phyloP scores from a whole-genome alignment of 2,797 vertebrate species.

The Saxicola maurus region DNA sequence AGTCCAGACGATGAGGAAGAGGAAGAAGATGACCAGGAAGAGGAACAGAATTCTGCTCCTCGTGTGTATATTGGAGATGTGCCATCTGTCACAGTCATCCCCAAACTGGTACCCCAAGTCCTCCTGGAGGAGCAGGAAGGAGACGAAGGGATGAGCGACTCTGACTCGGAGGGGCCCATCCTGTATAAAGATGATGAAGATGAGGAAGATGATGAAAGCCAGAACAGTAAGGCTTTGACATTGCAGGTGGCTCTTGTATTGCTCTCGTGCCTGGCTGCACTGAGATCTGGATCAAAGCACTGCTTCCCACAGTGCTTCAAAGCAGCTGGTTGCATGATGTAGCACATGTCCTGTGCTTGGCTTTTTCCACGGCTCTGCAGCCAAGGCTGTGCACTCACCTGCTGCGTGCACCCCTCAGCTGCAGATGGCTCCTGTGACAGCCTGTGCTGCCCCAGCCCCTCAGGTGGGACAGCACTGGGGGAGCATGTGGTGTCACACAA shows the following conservation, averaged over 20 bases:
- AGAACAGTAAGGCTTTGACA: slow-evolving; percentile 69
- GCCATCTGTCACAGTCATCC: slow-evolving; percentile 80
- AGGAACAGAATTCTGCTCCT: slow-evolving; percentile 73
- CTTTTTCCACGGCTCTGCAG: not conserved
- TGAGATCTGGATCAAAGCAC: not conserved
- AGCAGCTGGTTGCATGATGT: not conserved
- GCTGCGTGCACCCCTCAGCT: not conserved
- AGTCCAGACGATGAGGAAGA: slow-evolving; percentile 96
- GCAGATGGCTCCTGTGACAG: not conserved
- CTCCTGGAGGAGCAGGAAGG: slow-evolving; percentile 80
- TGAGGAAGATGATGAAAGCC: slow-evolving; percentile 84
- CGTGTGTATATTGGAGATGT: slow-evolving; percentile 79
- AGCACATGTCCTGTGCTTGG: not conserved
- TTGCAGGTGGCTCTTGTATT: not conserved
- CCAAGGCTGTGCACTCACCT: not conserved
- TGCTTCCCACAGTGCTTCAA: not conserved
- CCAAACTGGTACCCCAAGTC: slow-evolving; percentile 73
- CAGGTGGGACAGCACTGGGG: not conserved
- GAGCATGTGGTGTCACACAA: not conserved
- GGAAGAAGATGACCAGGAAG: slow-evolving; percentile 82
- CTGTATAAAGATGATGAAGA: slow-evolving; percentile 91
- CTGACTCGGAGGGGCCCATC: slow-evolving; percentile 87
- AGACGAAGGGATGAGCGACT: slow-evolving; percentile 86
- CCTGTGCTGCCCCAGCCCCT: not conserved
- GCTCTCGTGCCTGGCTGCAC: not conserved